These are phyloP conservation scores for Characodon lateralis DNA, from an alignment of 2,797 vertebrate species.

Conservation along the genomic window DNA sequence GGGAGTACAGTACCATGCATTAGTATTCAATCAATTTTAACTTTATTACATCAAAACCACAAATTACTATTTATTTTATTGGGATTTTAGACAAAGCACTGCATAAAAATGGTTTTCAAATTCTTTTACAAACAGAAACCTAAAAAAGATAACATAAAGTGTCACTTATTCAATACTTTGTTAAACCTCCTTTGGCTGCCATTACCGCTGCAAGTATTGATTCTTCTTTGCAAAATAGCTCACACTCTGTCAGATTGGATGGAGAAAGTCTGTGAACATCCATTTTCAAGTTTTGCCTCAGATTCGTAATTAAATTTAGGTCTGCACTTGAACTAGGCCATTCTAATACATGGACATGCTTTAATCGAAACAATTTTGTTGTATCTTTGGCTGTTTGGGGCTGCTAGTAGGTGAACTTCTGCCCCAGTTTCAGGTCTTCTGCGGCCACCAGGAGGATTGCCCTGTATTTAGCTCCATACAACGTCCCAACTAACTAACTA, in stretches of 20 bases:
- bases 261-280: background rate
- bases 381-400: too few relatives aligned
- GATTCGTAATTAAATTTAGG: background rate
- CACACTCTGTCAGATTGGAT: background rate
- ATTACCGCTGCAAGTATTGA: background rate
- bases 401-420: too few relatives aligned
- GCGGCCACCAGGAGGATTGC: too few relatives aligned
- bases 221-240: background rate
- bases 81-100: background rate
- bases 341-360: too few relatives aligned
- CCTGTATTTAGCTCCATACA: too few relatives aligned
- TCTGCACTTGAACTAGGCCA: too few relatives aligned
- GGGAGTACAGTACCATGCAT: background rate
- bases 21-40: background rate
- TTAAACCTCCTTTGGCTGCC: background rate
- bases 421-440: too few relatives aligned
- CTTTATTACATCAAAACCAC: background rate
- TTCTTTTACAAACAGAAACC: background rate
- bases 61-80: background rate
- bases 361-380: too few relatives aligned
- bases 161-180: background rate
- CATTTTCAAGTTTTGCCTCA: background rate
- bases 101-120: background rate
- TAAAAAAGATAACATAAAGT: background rate
- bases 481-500: too few relatives aligned